Conservation (phyloP, 1,140 invertebrate genomes). For the Leptinotarsa undecemlineata region DNA sequence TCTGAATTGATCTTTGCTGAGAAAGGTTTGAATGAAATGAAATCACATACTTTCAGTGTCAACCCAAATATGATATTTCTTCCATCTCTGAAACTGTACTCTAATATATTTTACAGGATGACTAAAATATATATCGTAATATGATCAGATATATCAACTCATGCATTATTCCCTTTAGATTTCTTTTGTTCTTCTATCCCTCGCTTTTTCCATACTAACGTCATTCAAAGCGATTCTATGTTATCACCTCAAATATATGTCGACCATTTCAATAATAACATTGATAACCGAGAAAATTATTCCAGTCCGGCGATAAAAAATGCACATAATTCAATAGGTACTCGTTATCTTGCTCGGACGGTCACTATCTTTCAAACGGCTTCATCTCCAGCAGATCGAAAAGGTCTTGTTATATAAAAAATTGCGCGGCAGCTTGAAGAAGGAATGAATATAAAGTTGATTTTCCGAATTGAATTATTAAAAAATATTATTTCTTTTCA, state of each 20-base stretch:
- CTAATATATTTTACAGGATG: too few species aligned
- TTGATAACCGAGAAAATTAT: slow-evolving; percentile 8
- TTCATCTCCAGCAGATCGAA: not conserved
- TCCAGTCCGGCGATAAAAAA: slow-evolving; percentile 9
- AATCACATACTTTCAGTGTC: too few species aligned
- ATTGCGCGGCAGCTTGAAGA: not conserved
- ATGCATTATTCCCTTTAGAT: not conserved
- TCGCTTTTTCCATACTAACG: not conserved
- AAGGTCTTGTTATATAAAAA: not conserved
- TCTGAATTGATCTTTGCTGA: too few species aligned
- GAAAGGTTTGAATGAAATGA: too few species aligned
- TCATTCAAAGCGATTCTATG: not conserved
- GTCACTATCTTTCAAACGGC: not conserved
- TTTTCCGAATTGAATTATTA: too few species aligned
- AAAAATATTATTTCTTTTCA: too few species aligned
- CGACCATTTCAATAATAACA: slow-evolving; percentile 12
- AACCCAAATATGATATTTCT: too few species aligned
- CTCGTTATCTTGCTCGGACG: slow-evolving; percentile 9
- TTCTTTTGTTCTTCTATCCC: not conserved
- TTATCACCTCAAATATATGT: not conserved
- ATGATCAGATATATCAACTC: not conserved
- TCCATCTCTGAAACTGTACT: too few species aligned
- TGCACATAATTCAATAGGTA: slow-evolving; percentile 15
- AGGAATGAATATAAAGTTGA: not conserved
- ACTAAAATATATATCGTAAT: not conserved